Evolutionary conservation across 2,888 invertebrate species (phyloP).

Genomic region (Acanthosepion pharaonis): DNA sequence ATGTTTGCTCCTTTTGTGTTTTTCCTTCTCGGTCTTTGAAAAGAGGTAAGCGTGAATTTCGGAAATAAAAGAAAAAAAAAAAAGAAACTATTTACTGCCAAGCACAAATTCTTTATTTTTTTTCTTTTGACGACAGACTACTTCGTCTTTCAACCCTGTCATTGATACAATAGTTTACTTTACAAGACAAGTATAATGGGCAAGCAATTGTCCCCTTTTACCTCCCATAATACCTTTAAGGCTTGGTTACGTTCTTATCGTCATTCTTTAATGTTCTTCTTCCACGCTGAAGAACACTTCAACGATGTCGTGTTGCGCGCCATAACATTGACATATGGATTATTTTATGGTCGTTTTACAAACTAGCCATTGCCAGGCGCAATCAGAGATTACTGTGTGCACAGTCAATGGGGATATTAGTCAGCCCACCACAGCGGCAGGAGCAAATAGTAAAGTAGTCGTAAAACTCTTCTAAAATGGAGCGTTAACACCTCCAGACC

Average conservation of each 20-base stretch:
- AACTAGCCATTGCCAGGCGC: not conserved
- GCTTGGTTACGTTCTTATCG: not conserved
- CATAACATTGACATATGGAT: not conserved
- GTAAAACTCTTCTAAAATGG: not conserved
- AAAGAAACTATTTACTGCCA: not conserved
- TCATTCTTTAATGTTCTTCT: not conserved
- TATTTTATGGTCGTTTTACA: constrained; percentile 33
- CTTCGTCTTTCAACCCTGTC: no score
- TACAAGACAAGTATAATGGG: not conserved
- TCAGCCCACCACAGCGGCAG: not conserved
- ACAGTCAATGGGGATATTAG: constrained; percentile 16
- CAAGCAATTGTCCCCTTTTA: not conserved
- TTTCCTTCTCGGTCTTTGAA: not conserved
- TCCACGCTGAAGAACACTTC: constrained; percentile 4
- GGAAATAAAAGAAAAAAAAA: not conserved
- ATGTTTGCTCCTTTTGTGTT: not conserved
- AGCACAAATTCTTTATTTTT: not conserved
- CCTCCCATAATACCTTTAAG: not conserved
- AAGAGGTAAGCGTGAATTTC: not conserved
- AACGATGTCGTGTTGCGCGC: constrained; percentile 14
- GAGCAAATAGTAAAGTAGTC: not conserved
- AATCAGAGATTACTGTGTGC: not conserved
- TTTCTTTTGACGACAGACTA: not conserved
- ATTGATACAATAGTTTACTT: constrained; percentile 24
- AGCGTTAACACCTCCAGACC: not conserved